phyloP scores from a whole-genome alignment of 2,797 vertebrate genomes.

The Fistularia commersonii region DNA sequence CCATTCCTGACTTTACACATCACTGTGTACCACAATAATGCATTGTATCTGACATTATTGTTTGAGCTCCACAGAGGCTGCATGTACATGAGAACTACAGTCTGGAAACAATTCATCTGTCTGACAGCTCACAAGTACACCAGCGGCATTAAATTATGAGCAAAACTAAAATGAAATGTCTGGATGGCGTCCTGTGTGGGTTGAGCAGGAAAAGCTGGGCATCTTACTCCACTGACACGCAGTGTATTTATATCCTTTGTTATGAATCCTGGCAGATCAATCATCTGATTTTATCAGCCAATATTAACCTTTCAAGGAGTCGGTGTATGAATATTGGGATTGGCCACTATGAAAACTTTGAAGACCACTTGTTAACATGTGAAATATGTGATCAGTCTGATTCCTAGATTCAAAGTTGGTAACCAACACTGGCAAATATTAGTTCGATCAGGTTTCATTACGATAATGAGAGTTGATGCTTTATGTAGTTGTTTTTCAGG shows the following conservation, averaged over 20 bases:
- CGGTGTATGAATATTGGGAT: too few relatives aligned
- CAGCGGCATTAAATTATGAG: slow-evolving; percentile 44
- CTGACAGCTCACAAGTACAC: slow-evolving; percentile 49
- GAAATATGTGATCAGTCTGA: too few relatives aligned
- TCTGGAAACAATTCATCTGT: slow-evolving; percentile 21
- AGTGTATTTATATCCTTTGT: too few relatives aligned
- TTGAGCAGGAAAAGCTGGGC: background rate
- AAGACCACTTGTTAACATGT: too few relatives aligned
- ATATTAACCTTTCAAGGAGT: too few relatives aligned
- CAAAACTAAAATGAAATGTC: background rate
- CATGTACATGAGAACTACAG: slow-evolving; percentile 51
- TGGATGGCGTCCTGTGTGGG: background rate
- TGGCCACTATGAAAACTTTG: too few relatives aligned
- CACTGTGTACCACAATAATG: slow-evolving; percentile 51
- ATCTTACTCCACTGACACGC: background rate
- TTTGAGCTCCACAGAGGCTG: slow-evolving; percentile 42
- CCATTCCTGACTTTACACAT: slow-evolving; percentile 37
- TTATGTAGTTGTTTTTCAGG: background rate
- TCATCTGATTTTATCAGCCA: too few relatives aligned
- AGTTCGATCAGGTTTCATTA: background rate
- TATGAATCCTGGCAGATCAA: too few relatives aligned
- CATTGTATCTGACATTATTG: slow-evolving; percentile 43
- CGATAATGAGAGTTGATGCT: background rate
- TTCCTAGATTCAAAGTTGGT: too few relatives aligned
- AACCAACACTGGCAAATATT: too few relatives aligned